A percentile compares a stretch with the other conserved stretches of the same genome.
phyloP scores from a whole-genome alignment of 2,113 vertebrate genomes.

The Probosciger aterrimus region DNA sequence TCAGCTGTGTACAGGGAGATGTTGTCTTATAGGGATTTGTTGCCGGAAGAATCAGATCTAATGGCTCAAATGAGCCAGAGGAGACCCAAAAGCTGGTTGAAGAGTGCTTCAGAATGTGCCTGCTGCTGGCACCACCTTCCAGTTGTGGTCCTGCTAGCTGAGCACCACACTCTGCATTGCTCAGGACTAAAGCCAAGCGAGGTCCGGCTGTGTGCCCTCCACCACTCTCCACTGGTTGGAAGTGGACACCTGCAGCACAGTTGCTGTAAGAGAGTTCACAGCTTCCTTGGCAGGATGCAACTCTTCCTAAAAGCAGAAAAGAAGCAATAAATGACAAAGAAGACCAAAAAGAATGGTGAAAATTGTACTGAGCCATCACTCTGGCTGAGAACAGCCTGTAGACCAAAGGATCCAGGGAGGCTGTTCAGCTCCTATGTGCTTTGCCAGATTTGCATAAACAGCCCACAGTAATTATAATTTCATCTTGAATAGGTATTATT shows the following conservation, averaged over 20 bases:
- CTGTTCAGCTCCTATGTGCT: background rate
- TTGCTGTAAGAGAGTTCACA: background rate
- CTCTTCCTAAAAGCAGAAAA: background rate
- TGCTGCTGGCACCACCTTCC: background rate
- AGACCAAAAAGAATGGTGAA: background rate
- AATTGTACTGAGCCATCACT: background rate
- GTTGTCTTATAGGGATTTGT: background rate
- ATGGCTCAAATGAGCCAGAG: background rate
- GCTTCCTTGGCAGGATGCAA: background rate
- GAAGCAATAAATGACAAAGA: background rate
- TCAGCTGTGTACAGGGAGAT: background rate
- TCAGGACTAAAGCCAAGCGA: background rate
- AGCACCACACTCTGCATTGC: background rate
- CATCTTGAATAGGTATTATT: background rate
- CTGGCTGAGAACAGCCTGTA: background rate
- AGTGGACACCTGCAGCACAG: background rate
- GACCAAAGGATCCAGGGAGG: background rate
- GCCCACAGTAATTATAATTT: constrained; percentile 2
- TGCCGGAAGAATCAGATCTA: background rate
- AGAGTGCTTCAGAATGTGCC: background rate
- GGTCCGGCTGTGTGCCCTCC: background rate
- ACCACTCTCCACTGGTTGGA: background rate
- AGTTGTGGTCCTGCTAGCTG: background rate
- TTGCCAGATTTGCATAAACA: constrained; percentile 14
- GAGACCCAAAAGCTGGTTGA: background rate